A percentile compares a stretch with the other conserved stretches of the same genome.
Conservation (phyloP, 2,888 invertebrate genomes). For the Sclerodermus sp. region DNA sequence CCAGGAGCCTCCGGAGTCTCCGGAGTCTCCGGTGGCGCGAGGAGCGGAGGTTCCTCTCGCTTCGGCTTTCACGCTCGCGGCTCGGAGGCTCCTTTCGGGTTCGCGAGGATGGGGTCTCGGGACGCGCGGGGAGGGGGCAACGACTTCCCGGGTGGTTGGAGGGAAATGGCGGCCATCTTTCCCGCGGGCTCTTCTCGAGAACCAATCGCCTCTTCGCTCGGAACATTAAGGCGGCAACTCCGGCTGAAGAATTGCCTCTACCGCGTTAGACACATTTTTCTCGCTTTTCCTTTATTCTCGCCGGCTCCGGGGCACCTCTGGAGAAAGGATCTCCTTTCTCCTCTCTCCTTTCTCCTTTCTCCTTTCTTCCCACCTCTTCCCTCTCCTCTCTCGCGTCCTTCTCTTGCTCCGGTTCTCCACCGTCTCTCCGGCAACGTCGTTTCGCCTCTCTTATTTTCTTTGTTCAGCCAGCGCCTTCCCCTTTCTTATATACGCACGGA, state of each 20-base stretch:
- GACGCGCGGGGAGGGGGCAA: conserved; percentile 29
- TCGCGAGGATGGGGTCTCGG: conserved; percentile 12
- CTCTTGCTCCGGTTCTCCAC: conserved; percentile 24
- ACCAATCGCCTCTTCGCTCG: conserved; percentile 55
- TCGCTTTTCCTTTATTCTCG: conserved; percentile 58
- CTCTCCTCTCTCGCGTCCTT: conserved; percentile 18
- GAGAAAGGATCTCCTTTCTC: conserved; percentile 15
- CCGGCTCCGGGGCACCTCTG: conserved; percentile 38
- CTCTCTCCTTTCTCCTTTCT: conserved; percentile 16
- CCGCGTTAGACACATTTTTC: conserved; percentile 59
- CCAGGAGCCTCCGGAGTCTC: too few species aligned
- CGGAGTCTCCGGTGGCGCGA: conserved; percentile 19
- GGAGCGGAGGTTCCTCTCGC: conserved; percentile 43
- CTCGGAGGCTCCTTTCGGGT: conserved; percentile 15
- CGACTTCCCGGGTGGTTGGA: conserved; percentile 56
- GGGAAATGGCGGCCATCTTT: conserved; percentile 59
- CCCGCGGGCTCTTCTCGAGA: conserved; percentile 55
- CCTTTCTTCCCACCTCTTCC: conserved; percentile 6
- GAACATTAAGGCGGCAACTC: conserved; percentile 57
- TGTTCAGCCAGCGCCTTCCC: conserved; percentile 37
- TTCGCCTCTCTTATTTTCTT: conserved; percentile 53
- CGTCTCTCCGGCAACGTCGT: conserved; percentile 34
- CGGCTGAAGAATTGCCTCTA: conserved; percentile 57
- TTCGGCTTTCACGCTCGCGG: conserved; percentile 27
- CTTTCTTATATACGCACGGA: conserved; percentile 12